Base-by-base conservation (phyloP, 2,888 invertebrate species). In the Physocephala rufipes region DNA sequence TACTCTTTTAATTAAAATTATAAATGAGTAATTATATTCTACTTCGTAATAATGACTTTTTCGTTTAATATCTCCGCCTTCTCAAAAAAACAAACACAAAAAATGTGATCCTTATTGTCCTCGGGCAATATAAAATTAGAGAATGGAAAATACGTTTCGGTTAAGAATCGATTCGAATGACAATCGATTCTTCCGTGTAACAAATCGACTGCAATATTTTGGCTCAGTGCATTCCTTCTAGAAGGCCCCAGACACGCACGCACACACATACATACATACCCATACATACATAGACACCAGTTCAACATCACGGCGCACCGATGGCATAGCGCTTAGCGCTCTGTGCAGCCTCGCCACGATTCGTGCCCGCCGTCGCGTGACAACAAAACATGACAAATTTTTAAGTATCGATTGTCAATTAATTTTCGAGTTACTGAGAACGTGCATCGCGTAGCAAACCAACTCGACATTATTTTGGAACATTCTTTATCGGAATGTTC, bases 381-480 rank as follows among this genome's bases (percentile, higher is more conserved):
- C 5, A 9, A 36, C 58, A 43, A 43, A 67, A 24, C 67, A 58
- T 43, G 26, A 24, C 36, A 58, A 58, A 45, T 67, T 67, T 58
- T n/a, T 45, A 58, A 67, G 67, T 67, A 67, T 67, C 67, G 67
- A 67, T 67, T 67, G 67, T 67, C 67, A 67, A 67, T 67, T 67
- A 67, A 67, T 67, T 67, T 67, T 67, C 67, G 45, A 58, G 67
- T 67, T 67, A 43, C 53, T 19, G 12, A 15, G 51, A 66, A 66
- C 67, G 45, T 55, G 67, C 45, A 58, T 58, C 28, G 45, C 67
- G 36, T 36, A 36, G 9, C 36, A 36, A 58, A 45, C 45, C 67
- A 65, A 24, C n/a, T 28, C 51, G 51, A 19, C 49, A 65, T 26
- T n/a, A 21, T 66, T 51, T 53, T 51, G 53, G 13, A 28, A 13